Base-by-base conservation (phyloP, 2,113 vertebrate genomes). In the Tachycineta bicolor region DNA sequence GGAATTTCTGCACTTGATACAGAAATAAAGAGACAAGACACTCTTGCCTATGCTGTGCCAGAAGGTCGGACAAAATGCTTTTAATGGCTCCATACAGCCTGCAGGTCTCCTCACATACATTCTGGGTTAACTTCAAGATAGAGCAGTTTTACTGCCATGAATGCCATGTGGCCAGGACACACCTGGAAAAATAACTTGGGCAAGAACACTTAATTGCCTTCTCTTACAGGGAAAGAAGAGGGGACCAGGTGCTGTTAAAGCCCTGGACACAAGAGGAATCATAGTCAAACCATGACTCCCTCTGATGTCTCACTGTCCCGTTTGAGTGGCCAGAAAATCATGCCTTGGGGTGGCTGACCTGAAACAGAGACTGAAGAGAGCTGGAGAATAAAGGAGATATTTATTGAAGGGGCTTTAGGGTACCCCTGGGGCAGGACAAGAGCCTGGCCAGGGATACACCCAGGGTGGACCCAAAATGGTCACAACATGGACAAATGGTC, bases 221-320 rank as follows among this genome's bases (percentile, higher is more conserved):
- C 76, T 49, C 63, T 60, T 63, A 49, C 6, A 58, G 29, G 47
- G 59, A 39, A 70, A 67, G 16, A 29, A 60, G 53, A 8, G 26
- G n/a, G 52, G 14, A 47, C 10, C 50, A 67, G 39, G 41, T 71
- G 49, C 41, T 84, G 9, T 52, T 59, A 19, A 74, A 68, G 21
- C 12, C 47, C 25, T 52, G 55, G 71, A 22, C 28, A 53, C 26
- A 65, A n/a, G 37, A n/a, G 21, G n/a, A 86, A 28, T 22, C 49
- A 11, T 2, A 5, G 34, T 10, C 12, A 65, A 64, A 84, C 63
- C 47, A 15, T 0, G 0, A 41, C 3, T 55, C 25, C 7, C 14
- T 25, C 58, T 37, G 58, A 37, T 59, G 56, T 15, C 58, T 37
- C n/a, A 25, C n/a, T 59, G 58, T 34, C 23, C 58, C 23, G 25